Percentiles rank a stretch among this genome's conserved stretches.
These are phyloP conservation scores for Aphelocoma coerulescens DNA, from an alignment of 2,113 vertebrate species.

Conservation along the genomic window DNA sequence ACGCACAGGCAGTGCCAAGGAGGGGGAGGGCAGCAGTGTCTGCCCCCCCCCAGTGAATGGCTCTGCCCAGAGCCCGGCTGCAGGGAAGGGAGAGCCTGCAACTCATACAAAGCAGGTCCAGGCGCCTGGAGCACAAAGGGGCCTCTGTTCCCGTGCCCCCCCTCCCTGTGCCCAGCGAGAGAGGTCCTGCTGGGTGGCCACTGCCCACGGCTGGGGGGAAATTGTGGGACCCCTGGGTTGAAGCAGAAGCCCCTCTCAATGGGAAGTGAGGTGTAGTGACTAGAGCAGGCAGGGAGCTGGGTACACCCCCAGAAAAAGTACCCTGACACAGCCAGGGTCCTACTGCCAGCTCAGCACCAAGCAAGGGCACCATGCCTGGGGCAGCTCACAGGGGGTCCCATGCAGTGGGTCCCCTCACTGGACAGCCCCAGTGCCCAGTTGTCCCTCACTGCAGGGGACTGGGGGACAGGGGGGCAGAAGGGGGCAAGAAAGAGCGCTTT, in stretches of 20 bases:
- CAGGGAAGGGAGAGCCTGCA: constrained; percentile 63
- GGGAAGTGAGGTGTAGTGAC: not conserved
- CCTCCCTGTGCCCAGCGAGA: not conserved
- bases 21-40: not conserved
- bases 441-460: not conserved
- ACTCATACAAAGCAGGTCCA: constrained; percentile 73
- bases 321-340: not conserved
- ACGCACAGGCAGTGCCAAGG: constrained; percentile 22
- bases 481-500: not conserved
- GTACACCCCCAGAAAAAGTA: rapidly evolving
- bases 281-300: not conserved
- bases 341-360: not conserved
- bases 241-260: not conserved
- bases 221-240: not conserved
- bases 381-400: not conserved
- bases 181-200: constrained; percentile 35
- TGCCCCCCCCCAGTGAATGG: constrained; percentile 17
- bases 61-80: constrained; percentile 45
- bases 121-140: constrained; percentile 69
- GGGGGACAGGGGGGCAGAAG: not conserved
- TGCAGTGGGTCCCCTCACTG: not conserved
- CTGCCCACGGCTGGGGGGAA: not conserved
- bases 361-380: not conserved
- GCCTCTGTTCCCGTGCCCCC: constrained; percentile 63
- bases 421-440: not conserved